Conservation (phyloP, 2,113 vertebrate species). For the Otocyon megalotis region DNA sequence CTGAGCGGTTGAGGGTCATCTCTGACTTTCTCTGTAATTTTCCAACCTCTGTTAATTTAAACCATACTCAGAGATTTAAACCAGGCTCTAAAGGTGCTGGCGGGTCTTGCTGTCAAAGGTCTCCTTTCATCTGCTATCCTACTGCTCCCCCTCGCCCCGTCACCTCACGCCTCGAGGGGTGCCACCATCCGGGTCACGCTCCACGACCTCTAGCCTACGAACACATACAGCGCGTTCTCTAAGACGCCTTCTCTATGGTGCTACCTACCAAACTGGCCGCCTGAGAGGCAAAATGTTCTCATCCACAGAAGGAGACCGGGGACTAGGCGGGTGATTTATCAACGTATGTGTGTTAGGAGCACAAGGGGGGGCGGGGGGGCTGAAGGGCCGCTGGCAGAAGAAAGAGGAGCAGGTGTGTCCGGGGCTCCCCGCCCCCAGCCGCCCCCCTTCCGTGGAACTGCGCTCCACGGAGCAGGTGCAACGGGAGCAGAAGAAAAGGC, state of each 20-base stretch:
- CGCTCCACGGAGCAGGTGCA: too few relatives aligned
- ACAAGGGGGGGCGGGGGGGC: too few relatives aligned
- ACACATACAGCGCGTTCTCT: not conserved
- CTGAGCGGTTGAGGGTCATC: not conserved
- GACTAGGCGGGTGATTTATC: not conserved
- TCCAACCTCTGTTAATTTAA: constrained; percentile 36
- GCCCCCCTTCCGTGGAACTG: too few relatives aligned
- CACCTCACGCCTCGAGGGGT: not conserved
- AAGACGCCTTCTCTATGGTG: not conserved
- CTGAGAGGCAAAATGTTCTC: not conserved
- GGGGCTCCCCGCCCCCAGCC: too few relatives aligned
- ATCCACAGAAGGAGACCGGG: not conserved
- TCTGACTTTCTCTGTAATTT: not conserved
- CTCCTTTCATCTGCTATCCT: not conserved
- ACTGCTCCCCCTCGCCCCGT: not conserved
- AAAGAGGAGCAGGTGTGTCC: not conserved
- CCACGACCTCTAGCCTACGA: not conserved
- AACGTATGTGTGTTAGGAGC: not conserved
- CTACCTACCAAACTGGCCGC: not conserved
- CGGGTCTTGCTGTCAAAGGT: not conserved
- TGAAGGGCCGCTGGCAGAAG: not conserved
- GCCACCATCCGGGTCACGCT: not conserved
- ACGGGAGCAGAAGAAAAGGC: not conserved
- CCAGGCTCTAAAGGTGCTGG: not conserved
- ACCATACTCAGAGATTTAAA: not conserved